Evolutionary conservation across 2,797 vertebrate species (phyloP).

Genomic region (Falco concolor): DNA sequence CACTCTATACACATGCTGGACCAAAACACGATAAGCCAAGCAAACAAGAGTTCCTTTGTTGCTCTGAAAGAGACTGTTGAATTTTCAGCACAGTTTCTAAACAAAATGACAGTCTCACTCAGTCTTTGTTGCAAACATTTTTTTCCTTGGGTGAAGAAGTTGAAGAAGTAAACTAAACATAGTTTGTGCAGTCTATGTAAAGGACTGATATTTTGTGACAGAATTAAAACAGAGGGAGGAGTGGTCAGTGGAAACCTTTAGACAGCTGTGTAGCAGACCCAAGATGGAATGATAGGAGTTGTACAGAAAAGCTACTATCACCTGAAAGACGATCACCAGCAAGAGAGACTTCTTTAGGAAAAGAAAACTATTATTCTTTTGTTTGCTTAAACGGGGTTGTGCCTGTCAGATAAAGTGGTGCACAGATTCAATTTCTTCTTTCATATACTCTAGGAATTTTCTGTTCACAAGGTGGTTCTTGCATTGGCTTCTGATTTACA

Average conservation of each 20-base stretch:
- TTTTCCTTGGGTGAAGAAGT: conserved; percentile 45
- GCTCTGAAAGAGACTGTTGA: conserved; percentile 45
- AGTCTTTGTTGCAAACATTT: conserved; percentile 51
- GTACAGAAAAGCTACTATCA: conserved; percentile 70
- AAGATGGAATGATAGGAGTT: conserved; percentile 70
- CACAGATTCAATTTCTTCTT: conserved; percentile 73
- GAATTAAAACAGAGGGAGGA: conserved; percentile 57
- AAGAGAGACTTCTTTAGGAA: conserved; percentile 69
- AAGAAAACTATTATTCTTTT: conserved; percentile 74
- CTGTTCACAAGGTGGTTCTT: conserved; percentile 68
- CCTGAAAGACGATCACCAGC: conserved; percentile 67
- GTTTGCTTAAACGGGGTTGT: conserved; percentile 66
- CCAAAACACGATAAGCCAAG: conserved; percentile 68
- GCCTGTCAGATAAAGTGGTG: conserved; percentile 71
- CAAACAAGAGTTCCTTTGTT: conserved; percentile 82
- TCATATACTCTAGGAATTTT: conserved; percentile 57
- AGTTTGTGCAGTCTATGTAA: conserved; percentile 10
- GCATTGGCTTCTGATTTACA: conserved; percentile 63
- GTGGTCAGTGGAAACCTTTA: conserved; percentile 60
- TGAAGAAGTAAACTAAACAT: conserved; percentile 23
- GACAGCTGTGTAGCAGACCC: conserved; percentile 73
- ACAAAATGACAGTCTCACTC: conserved; percentile 59
- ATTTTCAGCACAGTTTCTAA: conserved; percentile 59
- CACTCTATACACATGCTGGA: conserved; percentile 61
- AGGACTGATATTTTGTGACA: conserved; percentile 43